A percentile compares a stretch with the other conserved stretches of the same genome.
Conservation (phyloP, 2,113 vertebrate species). For the Centrocercus urophasianus region DNA sequence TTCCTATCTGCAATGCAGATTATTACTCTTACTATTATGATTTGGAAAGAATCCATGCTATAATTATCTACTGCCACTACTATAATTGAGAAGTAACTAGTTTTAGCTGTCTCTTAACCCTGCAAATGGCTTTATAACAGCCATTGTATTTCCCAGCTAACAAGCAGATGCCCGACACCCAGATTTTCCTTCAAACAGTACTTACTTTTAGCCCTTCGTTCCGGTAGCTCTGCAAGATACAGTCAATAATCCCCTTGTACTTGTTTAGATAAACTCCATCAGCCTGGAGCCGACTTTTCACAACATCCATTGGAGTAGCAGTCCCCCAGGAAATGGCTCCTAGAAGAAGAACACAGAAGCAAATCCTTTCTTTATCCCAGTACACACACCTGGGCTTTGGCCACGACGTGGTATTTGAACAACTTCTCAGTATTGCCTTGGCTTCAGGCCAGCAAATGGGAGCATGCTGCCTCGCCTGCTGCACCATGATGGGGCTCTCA, state of each 20-base stretch:
- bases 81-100: neutral
- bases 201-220: constrained; percentile 92
- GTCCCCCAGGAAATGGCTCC: constrained; percentile 95
- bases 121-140: neutral
- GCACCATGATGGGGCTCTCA: neutral
- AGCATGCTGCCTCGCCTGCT: neutral
- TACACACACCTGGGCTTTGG: neutral
- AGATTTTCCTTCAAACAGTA: neutral
- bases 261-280: constrained; percentile 89
- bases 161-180: neutral
- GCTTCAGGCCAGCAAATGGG: neutral
- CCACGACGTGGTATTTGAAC: neutral
- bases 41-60: neutral
- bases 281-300: constrained; percentile 96
- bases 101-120: neutral
- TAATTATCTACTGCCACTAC: neutral
- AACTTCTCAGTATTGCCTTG: neutral
- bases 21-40: neutral
- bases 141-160: neutral
- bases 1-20: neutral
- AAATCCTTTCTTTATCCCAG: neutral
- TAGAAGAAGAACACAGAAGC: constrained; percentile 70
- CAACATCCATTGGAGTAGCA: constrained; percentile 92
- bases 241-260: constrained; percentile 90
- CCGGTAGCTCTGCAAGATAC: constrained; percentile 90